Evolutionary conservation across 2,113 vertebrate genomes (phyloP).

Genomic region (Dipodomys ordii): DNA sequence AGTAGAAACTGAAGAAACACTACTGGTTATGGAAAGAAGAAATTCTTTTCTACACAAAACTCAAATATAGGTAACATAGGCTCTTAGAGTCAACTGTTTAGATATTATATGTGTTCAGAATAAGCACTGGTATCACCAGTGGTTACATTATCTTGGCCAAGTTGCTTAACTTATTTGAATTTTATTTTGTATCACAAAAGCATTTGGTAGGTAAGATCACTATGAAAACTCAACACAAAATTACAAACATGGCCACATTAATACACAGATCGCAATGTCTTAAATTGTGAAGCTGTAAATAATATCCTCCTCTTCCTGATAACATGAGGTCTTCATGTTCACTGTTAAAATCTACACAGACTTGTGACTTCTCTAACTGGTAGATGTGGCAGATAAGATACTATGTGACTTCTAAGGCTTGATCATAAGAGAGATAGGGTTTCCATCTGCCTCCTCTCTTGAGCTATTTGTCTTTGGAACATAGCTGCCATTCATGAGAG

Average conservation of each 20-base stretch:
- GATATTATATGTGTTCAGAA: background rate
- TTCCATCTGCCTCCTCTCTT: background rate
- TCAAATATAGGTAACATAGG: background rate
- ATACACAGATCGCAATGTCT: background rate
- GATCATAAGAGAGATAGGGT: background rate
- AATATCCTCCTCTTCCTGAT: background rate
- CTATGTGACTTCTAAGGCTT: background rate
- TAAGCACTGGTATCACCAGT: background rate
- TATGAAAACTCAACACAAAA: constrained; percentile 43
- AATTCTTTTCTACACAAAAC: background rate
- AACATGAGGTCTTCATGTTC: background rate
- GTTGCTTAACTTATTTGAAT: constrained; percentile 19
- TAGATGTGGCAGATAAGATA: background rate
- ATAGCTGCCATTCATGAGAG: background rate
- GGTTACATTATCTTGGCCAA: background rate
- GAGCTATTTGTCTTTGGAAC: background rate
- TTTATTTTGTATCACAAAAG: constrained; percentile 36
- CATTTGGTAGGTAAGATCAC: constrained; percentile 14
- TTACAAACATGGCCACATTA: background rate
- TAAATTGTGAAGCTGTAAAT: background rate
- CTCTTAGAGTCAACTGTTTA: background rate
- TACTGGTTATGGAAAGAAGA: background rate
- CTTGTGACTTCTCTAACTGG: background rate
- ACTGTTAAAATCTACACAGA: background rate
- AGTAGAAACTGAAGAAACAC: background rate